Conservation (phyloP, 2,797 vertebrate species). For the Centroberyx gerrardi region DNA sequence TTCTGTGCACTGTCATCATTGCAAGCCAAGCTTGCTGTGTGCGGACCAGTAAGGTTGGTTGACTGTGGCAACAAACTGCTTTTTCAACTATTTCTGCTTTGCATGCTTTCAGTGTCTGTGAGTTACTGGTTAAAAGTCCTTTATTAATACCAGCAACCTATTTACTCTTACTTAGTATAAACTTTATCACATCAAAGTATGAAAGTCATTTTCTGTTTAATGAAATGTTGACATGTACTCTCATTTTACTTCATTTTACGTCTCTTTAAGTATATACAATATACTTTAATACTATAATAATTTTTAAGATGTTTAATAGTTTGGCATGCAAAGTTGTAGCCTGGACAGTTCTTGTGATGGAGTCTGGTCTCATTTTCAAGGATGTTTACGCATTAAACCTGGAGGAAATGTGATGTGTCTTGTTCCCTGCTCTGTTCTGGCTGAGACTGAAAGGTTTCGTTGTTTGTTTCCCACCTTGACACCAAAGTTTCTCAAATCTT, state of each 20-base stretch:
- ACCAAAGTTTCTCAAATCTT: constrained; percentile 92
- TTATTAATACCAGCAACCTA: background rate
- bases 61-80: constrained; percentile 15
- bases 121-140: constrained; percentile 9
- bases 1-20: constrained; percentile 3
- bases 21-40: constrained; percentile 27
- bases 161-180: background rate
- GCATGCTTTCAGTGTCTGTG: constrained; percentile 60
- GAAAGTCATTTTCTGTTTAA: background rate
- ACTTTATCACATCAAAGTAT: background rate
- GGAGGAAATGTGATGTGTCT: constrained; percentile 26
- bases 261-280: background rate
- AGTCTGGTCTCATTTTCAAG: constrained; percentile 20
- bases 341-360: background rate
- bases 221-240: constrained; percentile 5
- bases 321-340: background rate
- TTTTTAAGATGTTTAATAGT: background rate
- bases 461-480: constrained; percentile 66
- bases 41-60: constrained; percentile 32
- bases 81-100: constrained; percentile 60
- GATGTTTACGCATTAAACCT: background rate
- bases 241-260: background rate
- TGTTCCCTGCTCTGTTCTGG: constrained; percentile 29
- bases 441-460: constrained; percentile 29
- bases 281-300: no score